phyloP scores from a whole-genome alignment of 2,797 vertebrate genomes.

The Threskiornis aethiopicus region DNA sequence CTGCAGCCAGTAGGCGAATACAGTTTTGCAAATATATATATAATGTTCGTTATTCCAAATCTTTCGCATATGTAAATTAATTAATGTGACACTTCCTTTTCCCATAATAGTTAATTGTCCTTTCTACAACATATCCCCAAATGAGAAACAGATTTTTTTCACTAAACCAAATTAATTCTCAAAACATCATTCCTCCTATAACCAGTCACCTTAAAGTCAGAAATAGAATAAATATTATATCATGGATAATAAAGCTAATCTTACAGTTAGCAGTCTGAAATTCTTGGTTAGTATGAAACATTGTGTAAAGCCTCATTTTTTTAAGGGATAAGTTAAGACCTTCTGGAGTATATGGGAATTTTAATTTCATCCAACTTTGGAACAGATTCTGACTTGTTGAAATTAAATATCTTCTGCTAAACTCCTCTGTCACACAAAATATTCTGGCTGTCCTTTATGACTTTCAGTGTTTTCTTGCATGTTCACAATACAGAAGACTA shows the following conservation, averaged over 20 bases:
- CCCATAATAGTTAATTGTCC: background rate
- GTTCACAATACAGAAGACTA: background rate
- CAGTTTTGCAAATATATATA: background rate
- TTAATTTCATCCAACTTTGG: background rate
- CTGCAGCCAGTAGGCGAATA: background rate
- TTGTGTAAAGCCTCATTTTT: background rate
- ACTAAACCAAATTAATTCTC: background rate
- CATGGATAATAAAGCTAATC: background rate
- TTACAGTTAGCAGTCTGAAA: background rate
- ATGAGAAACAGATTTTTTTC: background rate
- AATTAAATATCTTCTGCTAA: background rate
- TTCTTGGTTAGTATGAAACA: background rate
- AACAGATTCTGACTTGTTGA: rapidly evolving
- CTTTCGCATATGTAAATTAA: background rate
- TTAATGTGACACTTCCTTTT: background rate
- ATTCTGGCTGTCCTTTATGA: background rate
- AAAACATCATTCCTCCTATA: background rate
- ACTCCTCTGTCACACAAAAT: background rate
- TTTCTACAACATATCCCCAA: background rate
- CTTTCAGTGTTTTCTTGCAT: background rate
- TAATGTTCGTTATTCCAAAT: background rate
- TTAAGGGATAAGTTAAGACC: background rate
- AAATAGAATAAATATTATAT: background rate
- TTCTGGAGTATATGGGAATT: background rate
- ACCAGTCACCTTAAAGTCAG: background rate